These are phyloP conservation scores for Sarcophaga variegata DNA, from an alignment of 2,888 invertebrate genomes.

Conservation along the genomic window DNA sequence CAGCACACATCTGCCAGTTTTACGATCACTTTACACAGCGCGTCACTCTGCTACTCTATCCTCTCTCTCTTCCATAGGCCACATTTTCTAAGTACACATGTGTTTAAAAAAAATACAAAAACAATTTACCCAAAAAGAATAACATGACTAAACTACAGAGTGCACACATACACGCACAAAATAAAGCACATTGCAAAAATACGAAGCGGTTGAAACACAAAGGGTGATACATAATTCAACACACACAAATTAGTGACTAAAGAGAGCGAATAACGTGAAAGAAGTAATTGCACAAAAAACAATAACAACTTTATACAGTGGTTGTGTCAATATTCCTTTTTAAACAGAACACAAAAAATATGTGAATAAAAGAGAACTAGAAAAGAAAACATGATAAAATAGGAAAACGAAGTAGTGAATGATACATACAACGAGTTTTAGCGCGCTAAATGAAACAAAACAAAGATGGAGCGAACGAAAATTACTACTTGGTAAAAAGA, in stretches of 20 bases:
- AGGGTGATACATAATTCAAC: slow-evolving; percentile 33
- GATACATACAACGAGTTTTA: too few species aligned
- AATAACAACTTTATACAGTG: slow-evolving; percentile 5
- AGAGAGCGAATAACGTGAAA: too few species aligned
- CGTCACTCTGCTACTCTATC: slow-evolving; percentile 4
- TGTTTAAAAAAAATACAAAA: slow-evolving; percentile 40
- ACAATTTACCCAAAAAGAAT: slow-evolving; percentile 18
- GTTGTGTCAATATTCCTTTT: neutral
- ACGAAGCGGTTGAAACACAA: slow-evolving; percentile 42
- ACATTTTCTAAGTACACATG: slow-evolving; percentile 5
- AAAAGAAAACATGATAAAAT: too few species aligned
- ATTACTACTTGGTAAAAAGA: too few species aligned
- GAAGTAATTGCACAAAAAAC: slow-evolving; percentile 31
- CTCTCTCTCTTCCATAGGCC: neutral
- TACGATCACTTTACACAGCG: slow-evolving; percentile 36
- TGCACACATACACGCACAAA: neutral
- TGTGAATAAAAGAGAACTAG: neutral
- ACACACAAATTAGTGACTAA: too few species aligned
- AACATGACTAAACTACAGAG: slow-evolving; percentile 45
- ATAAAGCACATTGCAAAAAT: slow-evolving; percentile 48
- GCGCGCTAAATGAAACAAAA: too few species aligned
- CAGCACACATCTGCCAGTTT: slow-evolving; percentile 58
- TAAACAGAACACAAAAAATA: slow-evolving; percentile 8
- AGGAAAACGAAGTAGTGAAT: too few species aligned
- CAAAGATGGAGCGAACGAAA: too few species aligned